These are phyloP conservation scores for Pachydiplax longipennis DNA, from an alignment of 2,888 invertebrate species.

Conservation along the genomic window DNA sequence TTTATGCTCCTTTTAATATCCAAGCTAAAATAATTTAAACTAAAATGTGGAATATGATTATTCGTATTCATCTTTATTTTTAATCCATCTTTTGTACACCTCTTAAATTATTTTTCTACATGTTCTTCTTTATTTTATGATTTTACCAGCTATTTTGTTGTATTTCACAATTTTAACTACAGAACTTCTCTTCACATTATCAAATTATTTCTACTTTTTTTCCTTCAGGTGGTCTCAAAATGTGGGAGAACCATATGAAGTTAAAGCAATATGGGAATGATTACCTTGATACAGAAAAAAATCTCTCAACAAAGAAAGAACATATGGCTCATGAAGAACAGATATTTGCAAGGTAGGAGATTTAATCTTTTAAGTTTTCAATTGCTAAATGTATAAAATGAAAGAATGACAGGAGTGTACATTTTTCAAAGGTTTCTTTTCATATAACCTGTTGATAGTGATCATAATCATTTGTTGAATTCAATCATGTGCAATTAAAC, in stretches of 20 bases:
- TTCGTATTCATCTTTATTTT: not conserved
- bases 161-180: not conserved
- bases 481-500: too few species aligned
- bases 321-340: conserved; percentile 20
- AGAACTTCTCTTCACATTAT: not conserved
- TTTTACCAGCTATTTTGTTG: too few species aligned
- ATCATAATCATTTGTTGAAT: too few species aligned
- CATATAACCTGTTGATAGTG: too few species aligned
- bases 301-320: not conserved
- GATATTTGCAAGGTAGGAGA: conserved; percentile 17
- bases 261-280: conserved; percentile 66
- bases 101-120: too few species aligned
- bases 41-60: not conserved
- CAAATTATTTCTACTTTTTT: too few species aligned
- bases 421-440: too few species aligned
- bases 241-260: conserved; percentile 65
- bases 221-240: conserved; percentile 61
- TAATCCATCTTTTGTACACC: not conserved
- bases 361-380: not conserved
- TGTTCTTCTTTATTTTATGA: too few species aligned
- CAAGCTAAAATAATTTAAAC: too few species aligned
- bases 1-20: not conserved
- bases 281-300: conserved; percentile 60
- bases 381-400: not conserved
- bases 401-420: too few species aligned